Evolutionary conservation across 1,140 invertebrate species (phyloP).

Genomic region (Trichoplusia ni): DNA sequence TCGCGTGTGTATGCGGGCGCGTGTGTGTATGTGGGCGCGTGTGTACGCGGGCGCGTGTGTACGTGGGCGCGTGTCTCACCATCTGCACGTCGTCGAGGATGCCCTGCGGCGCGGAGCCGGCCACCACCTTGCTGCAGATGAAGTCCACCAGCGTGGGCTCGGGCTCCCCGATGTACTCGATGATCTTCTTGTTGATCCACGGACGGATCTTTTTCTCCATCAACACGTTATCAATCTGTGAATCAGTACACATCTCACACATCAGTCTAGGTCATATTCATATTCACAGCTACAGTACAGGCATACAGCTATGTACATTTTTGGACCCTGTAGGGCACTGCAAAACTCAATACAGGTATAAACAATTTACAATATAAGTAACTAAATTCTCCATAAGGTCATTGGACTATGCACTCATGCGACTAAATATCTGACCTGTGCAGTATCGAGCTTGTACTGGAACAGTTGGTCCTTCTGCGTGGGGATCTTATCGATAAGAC

Average conservation of each 20-base stretch:
- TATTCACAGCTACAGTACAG: not conserved
- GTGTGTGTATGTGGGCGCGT: too few relatives aligned
- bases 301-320: not conserved
- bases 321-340: too few relatives aligned
- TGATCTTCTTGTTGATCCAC: slow-evolving; percentile 99
- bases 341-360: too few relatives aligned
- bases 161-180: slow-evolving; percentile 99
- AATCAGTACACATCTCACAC: not conserved
- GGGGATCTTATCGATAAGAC: slow-evolving; percentile 98
- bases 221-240: slow-evolving; percentile 84
- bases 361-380: too few relatives aligned
- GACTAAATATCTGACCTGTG: slow-evolving; percentile 82
- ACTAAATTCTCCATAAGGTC: too few relatives aligned
- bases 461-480: slow-evolving; percentile 98
- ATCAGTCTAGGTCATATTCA: too few relatives aligned
- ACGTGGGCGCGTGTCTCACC: too few relatives aligned
- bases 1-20: too few relatives aligned
- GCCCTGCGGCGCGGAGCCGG: slow-evolving; percentile 94
- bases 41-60: too few relatives aligned
- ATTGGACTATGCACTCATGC: too few relatives aligned
- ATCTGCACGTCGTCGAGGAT: slow-evolving; percentile 99
- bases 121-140: slow-evolving; percentile 98
- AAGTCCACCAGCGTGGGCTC: slow-evolving; percentile 99
- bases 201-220: slow-evolving; percentile 99
- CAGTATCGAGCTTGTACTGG: slow-evolving; percentile 96